Conservation (phyloP, 2,797 vertebrate species). For the Australoheros facetus region DNA sequence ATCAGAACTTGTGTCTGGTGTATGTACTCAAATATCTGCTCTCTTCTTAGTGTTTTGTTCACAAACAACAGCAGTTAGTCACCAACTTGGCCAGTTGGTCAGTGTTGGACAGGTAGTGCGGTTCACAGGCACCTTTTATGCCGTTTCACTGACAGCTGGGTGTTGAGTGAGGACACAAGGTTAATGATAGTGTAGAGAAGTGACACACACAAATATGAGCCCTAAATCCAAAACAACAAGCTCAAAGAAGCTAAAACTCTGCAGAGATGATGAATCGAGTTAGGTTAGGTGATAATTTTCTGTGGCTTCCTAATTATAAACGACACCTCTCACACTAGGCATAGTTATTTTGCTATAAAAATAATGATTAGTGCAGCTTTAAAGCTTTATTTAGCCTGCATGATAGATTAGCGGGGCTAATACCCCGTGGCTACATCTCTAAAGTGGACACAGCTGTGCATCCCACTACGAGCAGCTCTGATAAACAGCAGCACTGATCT, state of each 20-base stretch:
- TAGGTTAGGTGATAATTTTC: not conserved
- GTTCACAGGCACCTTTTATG: not conserved
- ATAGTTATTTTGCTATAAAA: not conserved
- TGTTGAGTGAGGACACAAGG: not conserved
- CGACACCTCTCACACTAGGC: not conserved
- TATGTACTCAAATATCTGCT: not conserved
- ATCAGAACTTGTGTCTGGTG: not conserved
- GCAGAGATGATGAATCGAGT: not conserved
- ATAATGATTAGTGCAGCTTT: not conserved
- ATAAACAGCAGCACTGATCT: not conserved
- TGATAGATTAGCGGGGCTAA: not conserved
- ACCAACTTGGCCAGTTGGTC: too few relatives aligned
- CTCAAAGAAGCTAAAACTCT: not conserved
- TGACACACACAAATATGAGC: not conserved
- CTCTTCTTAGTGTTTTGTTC: not conserved
- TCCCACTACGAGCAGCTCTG: not conserved
- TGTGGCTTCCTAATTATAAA: not conserved
- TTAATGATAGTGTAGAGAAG: not conserved
- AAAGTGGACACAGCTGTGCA: not conserved
- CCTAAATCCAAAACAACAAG: not conserved
- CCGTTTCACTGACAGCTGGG: not conserved
- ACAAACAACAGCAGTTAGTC: not conserved
- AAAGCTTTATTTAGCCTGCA: not conserved
- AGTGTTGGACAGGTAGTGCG: not conserved
- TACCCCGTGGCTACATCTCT: not conserved